Conservation (phyloP, 2,888 invertebrate genomes). For the Lepidochitona cinerea region DNA sequence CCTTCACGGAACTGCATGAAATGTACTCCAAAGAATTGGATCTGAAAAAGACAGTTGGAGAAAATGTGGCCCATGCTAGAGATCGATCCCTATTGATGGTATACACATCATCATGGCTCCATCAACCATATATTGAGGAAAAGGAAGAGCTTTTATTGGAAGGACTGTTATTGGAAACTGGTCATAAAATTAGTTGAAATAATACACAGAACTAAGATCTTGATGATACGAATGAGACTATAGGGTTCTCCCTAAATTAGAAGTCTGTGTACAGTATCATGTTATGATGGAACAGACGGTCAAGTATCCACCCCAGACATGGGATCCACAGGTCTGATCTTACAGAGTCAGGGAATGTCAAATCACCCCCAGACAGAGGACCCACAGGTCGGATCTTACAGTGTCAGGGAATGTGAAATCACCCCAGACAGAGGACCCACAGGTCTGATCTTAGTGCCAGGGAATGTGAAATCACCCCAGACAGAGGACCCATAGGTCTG, state of each 20-base stretch:
- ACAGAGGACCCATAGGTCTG: too few species aligned
- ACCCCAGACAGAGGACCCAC: too few species aligned
- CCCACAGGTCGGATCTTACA: too few species aligned
- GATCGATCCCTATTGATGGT: conserved; percentile 71
- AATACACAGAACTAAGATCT: too few species aligned
- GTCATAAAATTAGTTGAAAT: too few species aligned
- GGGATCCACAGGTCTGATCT: too few species aligned
- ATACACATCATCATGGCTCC: conserved; percentile 72
- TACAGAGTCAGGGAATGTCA: too few species aligned
- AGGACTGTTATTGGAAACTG: conserved; percentile 60
- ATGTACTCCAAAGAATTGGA: conserved; percentile 71
- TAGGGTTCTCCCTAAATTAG: not conserved
- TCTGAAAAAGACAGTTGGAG: conserved; percentile 69
- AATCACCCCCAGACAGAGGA: too few species aligned
- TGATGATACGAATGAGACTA: not conserved
- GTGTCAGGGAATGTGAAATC: too few species aligned
- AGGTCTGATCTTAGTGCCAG: too few species aligned
- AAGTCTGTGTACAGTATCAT: not conserved
- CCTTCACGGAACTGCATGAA: conserved; percentile 41
- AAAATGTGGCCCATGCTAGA: conserved; percentile 72
- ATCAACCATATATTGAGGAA: conserved; percentile 70
- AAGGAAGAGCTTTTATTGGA: conserved; percentile 43
- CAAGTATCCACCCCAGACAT: too few species aligned
- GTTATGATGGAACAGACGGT: not conserved
- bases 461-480: too few species aligned